Conservation (phyloP, 2,797 vertebrate genomes). For the Chrysocyon brachyurus region DNA sequence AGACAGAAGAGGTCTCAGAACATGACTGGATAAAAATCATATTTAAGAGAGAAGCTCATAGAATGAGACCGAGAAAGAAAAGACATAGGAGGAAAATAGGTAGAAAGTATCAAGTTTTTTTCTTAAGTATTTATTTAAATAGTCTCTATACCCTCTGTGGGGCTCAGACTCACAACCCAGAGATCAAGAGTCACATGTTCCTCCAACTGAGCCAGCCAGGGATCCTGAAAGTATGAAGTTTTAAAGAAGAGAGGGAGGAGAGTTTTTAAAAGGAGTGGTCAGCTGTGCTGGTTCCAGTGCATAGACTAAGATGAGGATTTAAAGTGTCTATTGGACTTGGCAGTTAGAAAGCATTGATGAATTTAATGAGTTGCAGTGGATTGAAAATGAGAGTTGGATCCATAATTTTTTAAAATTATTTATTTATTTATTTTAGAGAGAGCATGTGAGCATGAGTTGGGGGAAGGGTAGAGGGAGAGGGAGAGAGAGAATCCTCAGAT, state of each 20-base stretch:
- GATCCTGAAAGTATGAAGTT: not conserved
- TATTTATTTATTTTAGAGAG: too few species aligned
- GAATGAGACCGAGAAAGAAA: not conserved
- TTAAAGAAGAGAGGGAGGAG: constrained; percentile 4
- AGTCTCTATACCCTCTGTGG: not conserved
- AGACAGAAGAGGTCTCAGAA: constrained; percentile 31
- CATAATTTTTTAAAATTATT: not conserved
- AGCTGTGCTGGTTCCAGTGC: not conserved
- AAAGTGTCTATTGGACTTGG: not conserved
- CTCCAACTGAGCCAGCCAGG: not conserved
- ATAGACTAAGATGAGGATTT: not conserved
- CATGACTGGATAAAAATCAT: not conserved
- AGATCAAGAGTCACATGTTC: not conserved
- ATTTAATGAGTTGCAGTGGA: not conserved
- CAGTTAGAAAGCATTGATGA: constrained; percentile 16
- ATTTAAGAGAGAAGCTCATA: not conserved
- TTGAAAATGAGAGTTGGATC: not conserved
- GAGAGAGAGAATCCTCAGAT: not conserved
- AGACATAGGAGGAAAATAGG: not conserved
- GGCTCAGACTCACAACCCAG: not conserved
- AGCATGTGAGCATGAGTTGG: not conserved
- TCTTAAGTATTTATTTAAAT: not conserved
- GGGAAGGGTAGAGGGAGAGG: too few species aligned
- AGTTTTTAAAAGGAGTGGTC: not conserved
- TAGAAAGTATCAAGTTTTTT: not conserved